Conservation (phyloP, 1,140 invertebrate species). For the Drosophila bocki region DNA sequence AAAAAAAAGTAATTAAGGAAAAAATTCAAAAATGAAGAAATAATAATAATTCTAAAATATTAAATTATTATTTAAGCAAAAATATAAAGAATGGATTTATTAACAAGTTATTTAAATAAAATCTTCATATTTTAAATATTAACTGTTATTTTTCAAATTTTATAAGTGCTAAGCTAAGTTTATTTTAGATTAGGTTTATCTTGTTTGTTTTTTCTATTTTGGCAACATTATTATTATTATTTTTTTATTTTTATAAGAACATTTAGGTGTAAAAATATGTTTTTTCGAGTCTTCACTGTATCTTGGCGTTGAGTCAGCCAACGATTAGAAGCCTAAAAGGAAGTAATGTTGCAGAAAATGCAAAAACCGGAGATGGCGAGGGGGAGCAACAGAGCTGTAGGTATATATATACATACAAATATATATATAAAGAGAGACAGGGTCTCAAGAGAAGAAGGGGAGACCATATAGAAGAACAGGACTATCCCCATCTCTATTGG, state of each 20-base stretch:
- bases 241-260: background rate
- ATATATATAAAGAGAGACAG: background rate
- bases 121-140: too few species aligned
- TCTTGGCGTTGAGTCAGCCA: constrained; percentile 66
- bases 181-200: too few species aligned
- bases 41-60: too few species aligned
- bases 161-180: too few species aligned
- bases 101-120: too few species aligned
- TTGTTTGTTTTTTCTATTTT: too few species aligned
- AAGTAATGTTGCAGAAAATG: constrained; percentile 85
- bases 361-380: constrained; percentile 35
- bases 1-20: too few species aligned
- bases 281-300: constrained; percentile 35
- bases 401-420: background rate
- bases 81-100: too few species aligned
- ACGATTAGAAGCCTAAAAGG: constrained; percentile 84
- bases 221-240: too few species aligned
- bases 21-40: too few species aligned
- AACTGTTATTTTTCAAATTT: too few species aligned
- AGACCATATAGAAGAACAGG: constrained; percentile 62
- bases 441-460: constrained; percentile 3
- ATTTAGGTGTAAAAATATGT: fast-evolving
- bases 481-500: constrained; percentile 22
- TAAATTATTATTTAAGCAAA: too few species aligned
- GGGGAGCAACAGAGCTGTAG: constrained; percentile 2